A percentile compares a stretch with the other conserved stretches of the same genome.
Conservation (phyloP, 1,140 invertebrate genomes). For the Megalonaias nervosa region DNA sequence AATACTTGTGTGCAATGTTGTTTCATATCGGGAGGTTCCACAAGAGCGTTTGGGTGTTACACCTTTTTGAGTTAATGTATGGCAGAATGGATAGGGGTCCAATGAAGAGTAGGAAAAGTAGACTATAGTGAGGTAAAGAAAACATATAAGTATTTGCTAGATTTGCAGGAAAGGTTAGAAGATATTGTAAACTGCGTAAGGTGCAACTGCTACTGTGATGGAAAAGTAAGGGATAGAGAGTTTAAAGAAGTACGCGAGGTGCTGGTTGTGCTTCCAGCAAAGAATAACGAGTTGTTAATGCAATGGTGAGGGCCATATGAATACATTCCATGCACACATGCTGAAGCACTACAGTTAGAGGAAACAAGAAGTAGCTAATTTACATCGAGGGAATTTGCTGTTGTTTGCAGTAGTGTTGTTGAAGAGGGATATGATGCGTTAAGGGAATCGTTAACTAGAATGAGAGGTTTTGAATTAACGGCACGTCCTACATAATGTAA, state of each 20-base stretch:
- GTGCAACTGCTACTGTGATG: conserved; percentile 29
- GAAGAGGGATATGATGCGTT: conserved; percentile 3
- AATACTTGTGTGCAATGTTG: conserved; percentile 45
- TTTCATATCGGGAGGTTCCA: conserved; percentile 53
- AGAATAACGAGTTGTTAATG: conserved; percentile 31
- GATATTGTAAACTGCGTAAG: conserved; percentile 20
- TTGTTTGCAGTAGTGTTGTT: background rate
- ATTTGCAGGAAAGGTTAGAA: conserved; percentile 32
- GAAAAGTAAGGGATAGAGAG: conserved; percentile 19
- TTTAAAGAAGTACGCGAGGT: conserved; percentile 28
- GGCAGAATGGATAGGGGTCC: conserved; percentile 50
- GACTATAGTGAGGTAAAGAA: conserved; percentile 22
- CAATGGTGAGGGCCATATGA: conserved; percentile 27
- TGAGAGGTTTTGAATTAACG: conserved; percentile 27
- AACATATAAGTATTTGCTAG: conserved; percentile 42
- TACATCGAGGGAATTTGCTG: background rate
- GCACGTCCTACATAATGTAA: conserved; percentile 43
- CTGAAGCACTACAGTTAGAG: conserved; percentile 26
- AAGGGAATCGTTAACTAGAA: background rate
- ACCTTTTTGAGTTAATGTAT: conserved; percentile 55
- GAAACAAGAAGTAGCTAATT: too few relatives aligned
- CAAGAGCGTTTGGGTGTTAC: conserved; percentile 39
- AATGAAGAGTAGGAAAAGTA: conserved; percentile 16
- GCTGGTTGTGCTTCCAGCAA: conserved; percentile 19
- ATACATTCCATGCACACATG: conserved; percentile 34